Conservation (phyloP, 2,888 invertebrate genomes). For the Ypsolopha sequella region DNA sequence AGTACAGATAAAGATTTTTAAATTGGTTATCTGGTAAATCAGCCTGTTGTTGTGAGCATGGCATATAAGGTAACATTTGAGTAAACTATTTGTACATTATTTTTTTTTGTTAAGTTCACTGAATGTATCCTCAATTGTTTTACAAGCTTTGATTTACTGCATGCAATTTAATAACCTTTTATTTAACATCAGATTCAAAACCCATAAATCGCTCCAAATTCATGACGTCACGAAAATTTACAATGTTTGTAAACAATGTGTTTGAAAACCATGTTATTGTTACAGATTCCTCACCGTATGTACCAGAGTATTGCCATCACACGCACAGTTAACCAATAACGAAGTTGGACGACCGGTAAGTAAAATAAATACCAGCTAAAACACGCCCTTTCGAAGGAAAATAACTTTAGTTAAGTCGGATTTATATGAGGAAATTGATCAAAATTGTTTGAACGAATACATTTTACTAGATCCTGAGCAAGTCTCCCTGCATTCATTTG, state of each 20-base stretch:
- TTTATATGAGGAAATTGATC: no score
- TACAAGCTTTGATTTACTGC: not conserved
- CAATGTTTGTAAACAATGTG: not conserved
- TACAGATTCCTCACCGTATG: conserved; percentile 46
- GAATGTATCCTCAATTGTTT: not conserved
- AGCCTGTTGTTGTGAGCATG: no score
- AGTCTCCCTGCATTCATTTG: conserved; percentile 9
- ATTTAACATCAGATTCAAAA: not conserved
- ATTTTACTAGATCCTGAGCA: no score
- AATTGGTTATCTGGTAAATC: no score
- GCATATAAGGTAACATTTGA: no score
- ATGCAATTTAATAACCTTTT: not conserved
- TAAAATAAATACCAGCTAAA: conserved; percentile 12
- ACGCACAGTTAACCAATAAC: conserved; percentile 40
- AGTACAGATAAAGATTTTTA: not conserved
- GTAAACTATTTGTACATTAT: no score
- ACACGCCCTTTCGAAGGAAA: conserved; percentile 8
- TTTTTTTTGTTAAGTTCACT: no score
- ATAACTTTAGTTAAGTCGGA: no score
- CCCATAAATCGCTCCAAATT: not conserved
- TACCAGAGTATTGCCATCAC: conserved; percentile 30
- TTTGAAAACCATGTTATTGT: conserved; percentile 24
- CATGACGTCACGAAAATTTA: not conserved
- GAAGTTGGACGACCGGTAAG: conserved; percentile 48
- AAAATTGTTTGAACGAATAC: no score